Evolutionary conservation across 2,888 invertebrate species (phyloP).

Genomic region (Drosophila peninsularis): DNA sequence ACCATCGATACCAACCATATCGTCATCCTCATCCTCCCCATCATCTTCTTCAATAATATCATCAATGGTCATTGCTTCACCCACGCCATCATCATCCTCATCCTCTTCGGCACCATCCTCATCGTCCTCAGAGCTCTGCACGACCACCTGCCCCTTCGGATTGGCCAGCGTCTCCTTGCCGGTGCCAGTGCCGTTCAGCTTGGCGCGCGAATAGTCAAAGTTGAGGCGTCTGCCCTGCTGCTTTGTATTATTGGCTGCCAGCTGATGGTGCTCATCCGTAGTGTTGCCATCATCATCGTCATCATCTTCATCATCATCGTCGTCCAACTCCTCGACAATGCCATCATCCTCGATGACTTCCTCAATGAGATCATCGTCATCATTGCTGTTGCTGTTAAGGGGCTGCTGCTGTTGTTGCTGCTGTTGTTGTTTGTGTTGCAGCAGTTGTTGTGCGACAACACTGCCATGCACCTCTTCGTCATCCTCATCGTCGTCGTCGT

Average conservation of each 20-base stretch:
- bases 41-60: constrained; percentile 65
- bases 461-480: constrained; percentile 39
- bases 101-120: constrained; percentile 35
- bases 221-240: constrained; percentile 6
- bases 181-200: constrained; percentile 54
- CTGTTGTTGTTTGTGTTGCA: constrained; percentile 20
- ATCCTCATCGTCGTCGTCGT: constrained; percentile 41
- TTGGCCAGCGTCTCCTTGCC: constrained; percentile 20
- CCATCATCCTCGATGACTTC: constrained; percentile 58
- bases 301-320: constrained; percentile 51
- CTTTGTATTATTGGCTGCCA: neutral
- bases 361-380: constrained; percentile 55
- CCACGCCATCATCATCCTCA: constrained; percentile 30
- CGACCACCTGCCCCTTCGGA: constrained; percentile 18
- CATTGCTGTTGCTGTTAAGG: constrained; percentile 38
- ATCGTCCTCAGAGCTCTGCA: constrained; percentile 12
- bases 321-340: constrained; percentile 56
- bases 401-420: constrained; percentile 20
- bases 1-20: constrained; percentile 45
- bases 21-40: constrained; percentile 58
- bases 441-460: constrained; percentile 27
- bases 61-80: constrained; percentile 53
- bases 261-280: neutral
- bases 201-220: constrained; percentile 28
- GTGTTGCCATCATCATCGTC: constrained; percentile 34